These are phyloP conservation scores for Pachliopta kotzebuea DNA, from an alignment of 2,888 invertebrate genomes.

Conservation along the genomic window DNA sequence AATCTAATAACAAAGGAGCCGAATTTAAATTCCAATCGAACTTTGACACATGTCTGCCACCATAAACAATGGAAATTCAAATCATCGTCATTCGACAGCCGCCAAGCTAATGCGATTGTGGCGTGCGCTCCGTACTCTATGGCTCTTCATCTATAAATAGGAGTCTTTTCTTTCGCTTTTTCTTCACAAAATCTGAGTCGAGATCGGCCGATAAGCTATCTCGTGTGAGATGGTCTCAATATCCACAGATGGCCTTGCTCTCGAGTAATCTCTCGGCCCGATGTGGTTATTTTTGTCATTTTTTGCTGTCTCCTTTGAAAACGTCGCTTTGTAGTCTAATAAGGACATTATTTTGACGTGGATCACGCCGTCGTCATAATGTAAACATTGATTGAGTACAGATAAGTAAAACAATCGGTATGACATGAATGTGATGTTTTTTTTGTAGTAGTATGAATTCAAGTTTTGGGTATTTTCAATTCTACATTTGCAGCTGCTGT, in stretches of 20 bases:
- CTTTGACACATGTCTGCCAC: slow-evolving; percentile 81
- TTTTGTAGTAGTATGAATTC: slow-evolving; percentile 36
- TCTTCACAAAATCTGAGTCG: slow-evolving; percentile 76
- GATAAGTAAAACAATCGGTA: slow-evolving; percentile 74
- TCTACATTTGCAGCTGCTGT: slow-evolving; percentile 15
- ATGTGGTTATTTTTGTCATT: slow-evolving; percentile 71
- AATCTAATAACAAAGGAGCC: slow-evolving; percentile 75
- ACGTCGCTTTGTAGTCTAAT: slow-evolving; percentile 73
- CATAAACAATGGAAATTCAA: slow-evolving; percentile 80
- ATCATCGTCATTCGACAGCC: slow-evolving; percentile 74
- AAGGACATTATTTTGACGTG: slow-evolving; percentile 80
- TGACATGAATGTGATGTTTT: slow-evolving; percentile 54
- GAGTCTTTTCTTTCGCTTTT: slow-evolving; percentile 77
- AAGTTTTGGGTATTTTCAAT: slow-evolving; percentile 10
- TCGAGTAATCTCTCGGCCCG: slow-evolving; percentile 64
- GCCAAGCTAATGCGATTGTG: slow-evolving; percentile 73
- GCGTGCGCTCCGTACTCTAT: slow-evolving; percentile 62
- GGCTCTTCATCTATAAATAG: slow-evolving; percentile 75
- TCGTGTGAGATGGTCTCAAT: slow-evolving; percentile 78
- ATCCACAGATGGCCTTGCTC: slow-evolving; percentile 79
- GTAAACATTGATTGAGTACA: slow-evolving; percentile 77
- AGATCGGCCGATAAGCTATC: slow-evolving; percentile 76
- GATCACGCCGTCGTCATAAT: slow-evolving; percentile 68
- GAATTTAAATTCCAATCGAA: slow-evolving; percentile 80
- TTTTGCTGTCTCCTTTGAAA: slow-evolving; percentile 76